Base-by-base conservation (phyloP, 2,113 vertebrate species). In the Perca fluviatilis region DNA sequence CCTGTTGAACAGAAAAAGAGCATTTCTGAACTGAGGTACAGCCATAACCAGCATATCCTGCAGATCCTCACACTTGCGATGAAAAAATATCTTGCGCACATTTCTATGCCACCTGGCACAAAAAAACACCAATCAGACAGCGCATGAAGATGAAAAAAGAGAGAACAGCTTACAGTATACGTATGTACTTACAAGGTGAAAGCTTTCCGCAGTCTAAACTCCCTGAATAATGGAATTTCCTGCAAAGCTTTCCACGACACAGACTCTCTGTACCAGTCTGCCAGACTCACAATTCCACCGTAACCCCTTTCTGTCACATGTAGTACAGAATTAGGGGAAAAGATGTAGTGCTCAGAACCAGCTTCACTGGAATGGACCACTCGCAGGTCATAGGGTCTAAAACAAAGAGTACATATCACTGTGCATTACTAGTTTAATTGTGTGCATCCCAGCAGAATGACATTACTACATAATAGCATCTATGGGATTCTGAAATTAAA, bases 361-460 rank as follows among this genome's bases (percentile, higher is more conserved):
- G 93, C 93, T 25, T 88, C 90, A 30, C 77, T 71, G 13, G 57
- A 84, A 2, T 90, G 84, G 23, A 96, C 94, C 16, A 94, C 93
- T 18, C 53, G 74, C 43, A 98, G 92, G 71, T 95, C 93, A 40
- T 97, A 97, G 1, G 96, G 96, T 78, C 97, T 97, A 19, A 18
- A 61, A 69, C 25, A 56, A 40, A 80, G 71, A 83, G 10, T 30
- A 54, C 3, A 51, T 11, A 5, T 36, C 5, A 74, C 47, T 14
- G 12, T 64, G 2, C 6, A 30, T 75, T 67, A 9, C 25, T 2
- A 8, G 10, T 30, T 54, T 11, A 43, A 54, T 9, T 40, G 47
- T 56, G 25, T 15, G 25, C 4, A 8, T 54, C 54, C 25, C 1
- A 49, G 19, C 11, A 58, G 5, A 72, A 33, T 3, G 0, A 36